A percentile compares a stretch with the other conserved stretches of the same genome.
These are phyloP conservation scores for Microctonus brassicae DNA, from an alignment of 2,888 invertebrate species.

Conservation along the genomic window DNA sequence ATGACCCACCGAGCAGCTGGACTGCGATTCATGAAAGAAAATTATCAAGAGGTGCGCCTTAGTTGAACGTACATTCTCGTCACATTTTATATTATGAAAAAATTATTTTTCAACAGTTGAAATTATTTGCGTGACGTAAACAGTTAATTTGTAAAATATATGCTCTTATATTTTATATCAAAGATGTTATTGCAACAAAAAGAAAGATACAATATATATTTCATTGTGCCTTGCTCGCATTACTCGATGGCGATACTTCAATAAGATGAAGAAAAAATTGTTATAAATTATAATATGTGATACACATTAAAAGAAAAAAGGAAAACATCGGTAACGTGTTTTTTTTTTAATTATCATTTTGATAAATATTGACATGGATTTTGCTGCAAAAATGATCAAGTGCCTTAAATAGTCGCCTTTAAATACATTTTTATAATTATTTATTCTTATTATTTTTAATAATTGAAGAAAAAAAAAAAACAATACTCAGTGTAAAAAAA, in stretches of 20 bases:
- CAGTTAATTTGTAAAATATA: not conserved
- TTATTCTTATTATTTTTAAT: not conserved
- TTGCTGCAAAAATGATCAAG: not conserved
- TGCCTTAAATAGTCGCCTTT: not conserved
- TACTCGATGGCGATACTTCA: not conserved
- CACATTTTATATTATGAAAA: not conserved
- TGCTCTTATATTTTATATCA: not conserved
- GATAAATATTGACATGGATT: not conserved
- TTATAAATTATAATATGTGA: not conserved
- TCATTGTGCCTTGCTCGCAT: conserved; percentile 31
- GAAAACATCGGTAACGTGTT: conserved; percentile 7
- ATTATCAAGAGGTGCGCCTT: conserved; percentile 35
- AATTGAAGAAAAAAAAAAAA: not conserved
- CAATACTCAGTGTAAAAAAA: not conserved
- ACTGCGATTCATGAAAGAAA: conserved; percentile 59
- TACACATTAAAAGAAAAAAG: not conserved
- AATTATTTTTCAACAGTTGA: not conserved
- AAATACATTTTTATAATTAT: not conserved
- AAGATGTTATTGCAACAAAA: conserved; percentile 6
- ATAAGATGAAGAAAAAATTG: not conserved
- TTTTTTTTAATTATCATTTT: too few species aligned
- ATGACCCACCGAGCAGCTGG: conserved; percentile 68
- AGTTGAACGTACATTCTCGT: conserved; percentile 14
- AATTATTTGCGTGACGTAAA: not conserved
- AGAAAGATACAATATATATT: not conserved